phyloP scores from a whole-genome alignment of 2,113 vertebrate species.

The Podiceps cristatus region DNA sequence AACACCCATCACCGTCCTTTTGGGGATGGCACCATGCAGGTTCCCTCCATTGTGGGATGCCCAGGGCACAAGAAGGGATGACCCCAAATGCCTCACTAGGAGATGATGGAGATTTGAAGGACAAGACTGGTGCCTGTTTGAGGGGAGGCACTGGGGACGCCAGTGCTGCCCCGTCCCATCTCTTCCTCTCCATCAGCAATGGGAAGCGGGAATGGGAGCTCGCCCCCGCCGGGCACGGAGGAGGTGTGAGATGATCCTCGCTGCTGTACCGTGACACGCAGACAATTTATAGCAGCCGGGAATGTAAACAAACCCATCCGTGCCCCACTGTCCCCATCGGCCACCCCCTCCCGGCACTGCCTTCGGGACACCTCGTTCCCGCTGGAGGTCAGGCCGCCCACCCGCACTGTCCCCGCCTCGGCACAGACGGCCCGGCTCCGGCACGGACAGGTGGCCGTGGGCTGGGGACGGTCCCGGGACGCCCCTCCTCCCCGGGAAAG shows the following conservation, averaged over 20 bases:
- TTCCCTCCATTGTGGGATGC: neutral
- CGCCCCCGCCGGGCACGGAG: neutral
- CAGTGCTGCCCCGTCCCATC: accelerated
- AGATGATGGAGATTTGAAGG: neutral
- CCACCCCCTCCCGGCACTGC: accelerated
- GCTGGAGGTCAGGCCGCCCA: neutral
- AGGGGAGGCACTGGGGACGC: neutral
- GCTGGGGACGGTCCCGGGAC: neutral
- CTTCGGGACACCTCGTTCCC: conserved; percentile 21
- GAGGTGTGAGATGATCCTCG: conserved; percentile 37
- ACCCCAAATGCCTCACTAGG: neutral
- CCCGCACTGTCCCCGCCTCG: neutral
- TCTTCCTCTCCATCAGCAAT: neutral
- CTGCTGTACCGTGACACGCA: neutral
- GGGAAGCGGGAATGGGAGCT: neutral
- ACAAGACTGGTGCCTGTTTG: neutral
- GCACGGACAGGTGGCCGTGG: neutral
- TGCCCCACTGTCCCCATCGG: neutral
- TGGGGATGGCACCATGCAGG: neutral
- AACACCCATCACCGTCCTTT: neutral
- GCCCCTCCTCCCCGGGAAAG: neutral
- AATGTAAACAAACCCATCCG: conserved; percentile 47
- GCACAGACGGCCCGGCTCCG: neutral
- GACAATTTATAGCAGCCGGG: conserved; percentile 63
- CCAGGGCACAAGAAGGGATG: neutral